Evolutionary conservation across 2,797 vertebrate species (phyloP).

Genomic region (Pelodytes ibericus): DNA sequence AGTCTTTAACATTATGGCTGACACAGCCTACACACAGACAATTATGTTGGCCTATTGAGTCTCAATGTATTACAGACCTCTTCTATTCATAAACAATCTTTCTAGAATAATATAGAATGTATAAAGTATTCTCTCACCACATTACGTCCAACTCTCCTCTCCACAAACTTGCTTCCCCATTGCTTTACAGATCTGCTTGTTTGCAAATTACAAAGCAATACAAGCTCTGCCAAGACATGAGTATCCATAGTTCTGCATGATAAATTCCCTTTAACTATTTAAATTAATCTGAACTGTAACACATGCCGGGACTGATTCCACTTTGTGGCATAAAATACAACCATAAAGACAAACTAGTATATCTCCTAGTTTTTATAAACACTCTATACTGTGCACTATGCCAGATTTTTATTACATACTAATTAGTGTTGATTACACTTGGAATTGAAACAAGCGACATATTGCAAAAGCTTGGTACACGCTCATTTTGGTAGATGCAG

Average conservation of each 20-base stretch:
- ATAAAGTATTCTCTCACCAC: too few relatives aligned
- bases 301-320: not conserved
- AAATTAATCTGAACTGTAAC: not conserved
- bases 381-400: not conserved
- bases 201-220: not conserved
- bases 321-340: not conserved
- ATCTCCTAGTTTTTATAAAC: not conserved
- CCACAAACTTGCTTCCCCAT: too few relatives aligned
- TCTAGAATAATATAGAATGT: too few relatives aligned
- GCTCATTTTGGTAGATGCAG: not conserved
- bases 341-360: too few relatives aligned
- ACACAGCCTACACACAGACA: too few relatives aligned
- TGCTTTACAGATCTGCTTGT: not conserved
- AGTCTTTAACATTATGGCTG: too few relatives aligned
- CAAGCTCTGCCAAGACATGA: not conserved
- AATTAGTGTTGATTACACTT: conserved; percentile 3
- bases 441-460: conserved; percentile 46
- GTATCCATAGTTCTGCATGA: not conserved
- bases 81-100: too few relatives aligned
- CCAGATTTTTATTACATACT: not conserved
- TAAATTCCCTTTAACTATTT: not conserved
- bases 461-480: conserved; percentile 30
- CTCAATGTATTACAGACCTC: too few relatives aligned
- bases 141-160: too few relatives aligned
- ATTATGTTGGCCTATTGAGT: too few relatives aligned